A percentile compares a stretch with the other conserved stretches of the same genome.
Conservation (phyloP, 2,113 vertebrate species). For the Lipophrys pholis region DNA sequence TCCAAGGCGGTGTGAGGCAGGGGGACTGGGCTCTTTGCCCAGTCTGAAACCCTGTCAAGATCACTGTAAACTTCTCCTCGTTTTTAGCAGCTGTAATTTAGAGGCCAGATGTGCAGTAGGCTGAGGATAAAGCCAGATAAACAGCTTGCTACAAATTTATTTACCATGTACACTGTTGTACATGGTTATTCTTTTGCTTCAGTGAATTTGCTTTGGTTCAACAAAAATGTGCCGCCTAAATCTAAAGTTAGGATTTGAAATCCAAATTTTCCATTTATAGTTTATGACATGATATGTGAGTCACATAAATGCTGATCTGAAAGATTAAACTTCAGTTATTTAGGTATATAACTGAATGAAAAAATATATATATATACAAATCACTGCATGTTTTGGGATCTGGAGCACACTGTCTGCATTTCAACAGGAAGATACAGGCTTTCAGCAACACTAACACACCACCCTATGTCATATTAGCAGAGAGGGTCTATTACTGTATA, state of each 20-base stretch:
- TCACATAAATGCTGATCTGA: background rate
- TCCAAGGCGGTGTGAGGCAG: slow-evolving; percentile 78
- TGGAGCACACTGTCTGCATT: background rate
- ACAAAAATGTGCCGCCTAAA: slow-evolving; percentile 17
- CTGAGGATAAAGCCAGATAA: slow-evolving; percentile 75
- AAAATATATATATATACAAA: background rate
- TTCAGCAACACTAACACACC: slow-evolving; percentile 19
- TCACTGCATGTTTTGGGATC: background rate
- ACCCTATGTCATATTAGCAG: slow-evolving; percentile 33
- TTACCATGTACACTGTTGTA: slow-evolving; percentile 55
- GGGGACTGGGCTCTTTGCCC: slow-evolving; percentile 81
- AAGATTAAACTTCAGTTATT: background rate
- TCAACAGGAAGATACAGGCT: slow-evolving; percentile 23
- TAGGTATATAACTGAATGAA: background rate
- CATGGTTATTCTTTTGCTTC: slow-evolving; percentile 32
- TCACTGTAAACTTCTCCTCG: slow-evolving; percentile 83
- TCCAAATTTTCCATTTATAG: too few species aligned
- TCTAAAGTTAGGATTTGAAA: slow-evolving; percentile 8
- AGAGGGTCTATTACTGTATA: slow-evolving; percentile 24
- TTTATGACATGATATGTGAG: too few species aligned
- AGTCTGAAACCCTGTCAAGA: slow-evolving; percentile 80
- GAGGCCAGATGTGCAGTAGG: slow-evolving; percentile 83
- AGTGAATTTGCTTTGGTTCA: slow-evolving; percentile 21
- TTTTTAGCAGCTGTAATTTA: slow-evolving; percentile 83
- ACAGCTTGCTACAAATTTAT: slow-evolving; percentile 74